Percentiles rank a stretch among this genome's conserved stretches.
These are phyloP conservation scores for Streptopelia turtur DNA, from an alignment of 2,797 vertebrate species.

Conservation along the genomic window DNA sequence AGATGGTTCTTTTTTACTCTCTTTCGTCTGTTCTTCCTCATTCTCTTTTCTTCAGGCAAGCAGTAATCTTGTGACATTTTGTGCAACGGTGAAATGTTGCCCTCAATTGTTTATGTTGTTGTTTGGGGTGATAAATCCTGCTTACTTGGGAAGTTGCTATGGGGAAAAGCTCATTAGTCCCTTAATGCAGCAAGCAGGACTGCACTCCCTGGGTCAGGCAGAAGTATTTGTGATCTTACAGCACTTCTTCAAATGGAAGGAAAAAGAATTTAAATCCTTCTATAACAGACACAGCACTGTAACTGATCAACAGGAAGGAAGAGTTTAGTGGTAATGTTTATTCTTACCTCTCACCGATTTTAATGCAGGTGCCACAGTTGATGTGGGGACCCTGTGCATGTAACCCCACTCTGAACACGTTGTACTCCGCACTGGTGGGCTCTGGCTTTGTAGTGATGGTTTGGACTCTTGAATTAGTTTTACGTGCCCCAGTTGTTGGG, in stretches of 20 bases:
- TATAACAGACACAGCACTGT: background rate
- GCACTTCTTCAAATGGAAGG: background rate
- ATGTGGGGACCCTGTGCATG: background rate
- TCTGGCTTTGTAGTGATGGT: background rate
- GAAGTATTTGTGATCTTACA: background rate
- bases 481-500: background rate
- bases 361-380: background rate
- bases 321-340: background rate
- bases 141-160: conserved; percentile 50
- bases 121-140: conserved; percentile 36
- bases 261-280: background rate
- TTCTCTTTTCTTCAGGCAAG: background rate
- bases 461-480: background rate
- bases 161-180: conserved; percentile 49
- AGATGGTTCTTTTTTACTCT: background rate
- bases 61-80: background rate
- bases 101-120: background rate
- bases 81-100: background rate
- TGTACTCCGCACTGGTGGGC: background rate
- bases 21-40: background rate
- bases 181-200: conserved; percentile 11
- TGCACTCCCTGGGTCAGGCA: background rate
- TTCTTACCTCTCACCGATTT: background rate
- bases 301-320: background rate
- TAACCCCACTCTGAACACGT: background rate